Evolutionary conservation across 2,113 vertebrate species (phyloP), one percentile per base, ranked within the genome.

Genomic region (Ciconia stormi): DNA sequence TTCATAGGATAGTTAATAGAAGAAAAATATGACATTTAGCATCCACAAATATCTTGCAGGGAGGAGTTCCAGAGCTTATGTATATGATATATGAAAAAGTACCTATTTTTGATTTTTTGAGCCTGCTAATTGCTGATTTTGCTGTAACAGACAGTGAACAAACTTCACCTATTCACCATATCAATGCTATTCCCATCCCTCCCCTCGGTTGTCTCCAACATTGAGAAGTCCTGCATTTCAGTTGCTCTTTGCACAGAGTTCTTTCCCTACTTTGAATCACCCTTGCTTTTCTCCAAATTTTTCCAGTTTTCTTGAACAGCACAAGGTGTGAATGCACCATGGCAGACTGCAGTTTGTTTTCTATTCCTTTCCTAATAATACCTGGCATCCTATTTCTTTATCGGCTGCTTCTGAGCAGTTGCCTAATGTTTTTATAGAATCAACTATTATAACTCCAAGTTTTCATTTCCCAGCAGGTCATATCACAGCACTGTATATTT

Each of bases 361-460:
- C 16, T 53, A 3, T 46, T 46, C 9, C 11, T 90, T 81, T 89
- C 52, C n/a, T 85, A 85, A 44, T 73, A 87, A 61, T 30, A 40
- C 20, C 27, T 82, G 25, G 6, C 30, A 29, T 53, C 22, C 11
- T 67, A 29, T 88, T 92, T 86, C 2, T 3, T 67, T 90, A 50
- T 46, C 2, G 5, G 18, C 32, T 71, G 25, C 46, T 79, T 85
- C 56, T 79, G 40, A 90, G 59, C 5, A 12, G 46, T 19, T 82
- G 42, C 20, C 29, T 92, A 63, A 55, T 67, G 32, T 67, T 93
- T 87, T 85, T 32, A n/a, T 67, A 88, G 61, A 78, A 85, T 85
- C 0, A 1, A 14, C 30, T 88, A 8, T 58, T 85, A 46, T 13
- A 71, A 62, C 23, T 13, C 20, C 36, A 50, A 36, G 50, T 65